phyloP scores from a whole-genome alignment of 2,888 invertebrate genomes.

The Temnothorax rugatulus region DNA sequence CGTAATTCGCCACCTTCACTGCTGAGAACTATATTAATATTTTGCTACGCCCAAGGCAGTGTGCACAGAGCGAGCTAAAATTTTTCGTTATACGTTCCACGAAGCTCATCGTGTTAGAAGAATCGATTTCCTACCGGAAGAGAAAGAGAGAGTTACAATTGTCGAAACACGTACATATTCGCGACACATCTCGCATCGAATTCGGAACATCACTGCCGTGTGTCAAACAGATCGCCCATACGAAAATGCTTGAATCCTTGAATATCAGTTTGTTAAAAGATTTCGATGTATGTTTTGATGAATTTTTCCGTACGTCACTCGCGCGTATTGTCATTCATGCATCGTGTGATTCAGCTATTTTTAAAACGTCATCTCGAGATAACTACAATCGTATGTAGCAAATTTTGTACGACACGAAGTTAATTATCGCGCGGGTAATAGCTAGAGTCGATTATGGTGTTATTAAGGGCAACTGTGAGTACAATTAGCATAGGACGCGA shows the following conservation, averaged over 20 bases:
- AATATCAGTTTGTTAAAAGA: slow-evolving; percentile 8
- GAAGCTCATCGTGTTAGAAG: slow-evolving; percentile 38
- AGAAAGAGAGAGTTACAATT: slow-evolving; percentile 24
- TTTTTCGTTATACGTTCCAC: background rate
- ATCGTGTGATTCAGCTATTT: slow-evolving; percentile 1
- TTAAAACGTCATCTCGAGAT: slow-evolving; percentile 8
- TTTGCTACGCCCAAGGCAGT: slow-evolving; percentile 33
- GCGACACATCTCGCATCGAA: slow-evolving; percentile 45
- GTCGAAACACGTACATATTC: slow-evolving; percentile 19
- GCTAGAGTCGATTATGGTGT: slow-evolving; percentile 61
- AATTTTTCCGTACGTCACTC: slow-evolving; percentile 15
- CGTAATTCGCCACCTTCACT: background rate
- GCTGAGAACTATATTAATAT: slow-evolving; percentile 22
- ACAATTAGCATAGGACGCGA: slow-evolving; percentile 76
- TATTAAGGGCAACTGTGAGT: slow-evolving; percentile 75
- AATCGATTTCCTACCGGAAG: slow-evolving; percentile 35
- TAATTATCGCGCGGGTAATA: slow-evolving; percentile 65
- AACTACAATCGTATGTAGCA: slow-evolving; percentile 47
- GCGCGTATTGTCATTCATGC: slow-evolving; percentile 17
- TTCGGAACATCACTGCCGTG: slow-evolving; percentile 29
- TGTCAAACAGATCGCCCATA: slow-evolving; percentile 12
- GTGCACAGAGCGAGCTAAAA: background rate
- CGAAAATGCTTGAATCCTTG: slow-evolving; percentile 16
- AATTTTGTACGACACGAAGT: slow-evolving; percentile 76
- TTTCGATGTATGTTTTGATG: slow-evolving; percentile 15